Base-by-base conservation (phyloP, 2,888 invertebrate genomes). In the Chymomyza fuscimana region DNA sequence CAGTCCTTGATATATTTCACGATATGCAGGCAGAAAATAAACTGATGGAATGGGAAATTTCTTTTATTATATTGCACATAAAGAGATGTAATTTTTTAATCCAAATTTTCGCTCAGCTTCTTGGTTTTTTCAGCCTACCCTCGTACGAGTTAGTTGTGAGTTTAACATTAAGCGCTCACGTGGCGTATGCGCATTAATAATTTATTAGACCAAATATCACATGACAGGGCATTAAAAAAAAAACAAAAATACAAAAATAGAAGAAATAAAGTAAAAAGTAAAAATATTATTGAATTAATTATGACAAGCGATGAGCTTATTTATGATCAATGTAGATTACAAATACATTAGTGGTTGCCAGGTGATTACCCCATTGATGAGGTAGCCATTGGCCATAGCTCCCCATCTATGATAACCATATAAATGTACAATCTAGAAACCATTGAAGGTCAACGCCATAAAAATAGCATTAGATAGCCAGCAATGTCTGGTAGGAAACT, bases 231-330 rank as follows among this genome's bases (percentile, higher is more conserved):
- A 25, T 25, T 25, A 25, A 6, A 36, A 9, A 36, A 9, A 32
- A 32, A 32, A 32, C 2, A 12, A 40, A 10, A 12, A 46, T 12
- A 46, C 40, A 2, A 10, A 32, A 46, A 46, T 46, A 46, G 40
- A 46, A 12, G 40, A 46, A 10, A 46, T 46, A 46, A 12, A 12
- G 12, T 10, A 46, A 46, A 79, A 81, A 86, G 79, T 78, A 78
- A 76, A 78, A 82, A 74, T 70, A 85, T 71, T 60, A 88, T 88
- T 82, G 82, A 88, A 85, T 87, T 86, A 88, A 87, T 87, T 85
- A 85, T 87, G 85, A 85, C 87, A 87, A 77, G 79, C 81, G 78
- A 87, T 87, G 82, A 72, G 81, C 78, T 73, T 73, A 87, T 87
- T 86, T 87, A 86, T 69, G 81, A 77, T 84, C 77, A 70, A 63